Conservation (phyloP, 2,888 invertebrate species). For the Ceramica pisi region DNA sequence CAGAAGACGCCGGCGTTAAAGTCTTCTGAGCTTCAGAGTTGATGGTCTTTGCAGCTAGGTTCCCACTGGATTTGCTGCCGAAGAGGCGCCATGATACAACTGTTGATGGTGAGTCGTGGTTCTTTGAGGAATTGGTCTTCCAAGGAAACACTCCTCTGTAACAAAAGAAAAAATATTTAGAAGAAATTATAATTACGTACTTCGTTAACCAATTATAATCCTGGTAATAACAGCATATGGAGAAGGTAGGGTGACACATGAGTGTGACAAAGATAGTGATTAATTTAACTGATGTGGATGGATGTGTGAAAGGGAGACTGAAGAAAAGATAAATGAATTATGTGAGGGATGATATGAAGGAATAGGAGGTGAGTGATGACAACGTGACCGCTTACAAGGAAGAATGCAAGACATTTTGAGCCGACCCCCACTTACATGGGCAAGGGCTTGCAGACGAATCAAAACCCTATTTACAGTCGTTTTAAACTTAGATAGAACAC, state of each 20-base stretch:
- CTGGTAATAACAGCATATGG: background rate
- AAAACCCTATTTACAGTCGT: conserved; percentile 1
- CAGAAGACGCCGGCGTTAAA: conserved; percentile 82
- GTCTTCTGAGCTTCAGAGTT: conserved; percentile 80
- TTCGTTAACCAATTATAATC: background rate
- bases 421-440: no score
- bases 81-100: conserved; percentile 83
- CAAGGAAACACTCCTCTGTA: conserved; percentile 90
- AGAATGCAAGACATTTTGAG: background rate
- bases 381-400: background rate
- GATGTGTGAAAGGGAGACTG: background rate
- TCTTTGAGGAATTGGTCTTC: conserved; percentile 85
- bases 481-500: conserved; percentile 2
- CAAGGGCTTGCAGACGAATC: background rate
- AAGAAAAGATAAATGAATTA: background rate
- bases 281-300: background rate
- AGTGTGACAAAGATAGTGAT: no score
- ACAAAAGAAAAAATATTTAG: conserved; percentile 70
- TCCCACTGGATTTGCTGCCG: conserved; percentile 85
- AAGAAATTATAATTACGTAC: background rate
- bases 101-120: conserved; percentile 74
- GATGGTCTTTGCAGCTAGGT: conserved; percentile 77
- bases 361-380: background rate
- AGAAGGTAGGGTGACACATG: no score
- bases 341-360: background rate